A percentile compares a stretch with the other conserved stretches of the same genome.
phyloP scores from a whole-genome alignment of 2,888 invertebrate genomes.

The Tortricodes alternella region DNA sequence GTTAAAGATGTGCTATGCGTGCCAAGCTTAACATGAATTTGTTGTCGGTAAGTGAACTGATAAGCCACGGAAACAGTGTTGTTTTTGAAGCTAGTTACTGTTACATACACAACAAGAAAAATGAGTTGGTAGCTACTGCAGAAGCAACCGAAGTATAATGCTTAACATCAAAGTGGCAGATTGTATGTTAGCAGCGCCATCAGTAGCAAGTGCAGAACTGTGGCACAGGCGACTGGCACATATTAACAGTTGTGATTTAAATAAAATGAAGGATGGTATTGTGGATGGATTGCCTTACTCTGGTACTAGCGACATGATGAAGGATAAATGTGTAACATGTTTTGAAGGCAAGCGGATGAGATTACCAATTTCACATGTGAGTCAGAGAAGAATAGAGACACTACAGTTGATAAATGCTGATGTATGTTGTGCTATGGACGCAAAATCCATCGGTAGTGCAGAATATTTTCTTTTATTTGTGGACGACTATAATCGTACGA shows the following conservation, averaged over 20 bases:
- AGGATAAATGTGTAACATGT: conserved; percentile 30
- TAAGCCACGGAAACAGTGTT: conserved; percentile 24
- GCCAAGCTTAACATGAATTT: conserved; percentile 16
- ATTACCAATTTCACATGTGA: conserved; percentile 38
- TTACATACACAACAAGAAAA: conserved; percentile 9
- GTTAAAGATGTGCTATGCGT: conserved; percentile 1
- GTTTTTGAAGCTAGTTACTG: conserved; percentile 12
- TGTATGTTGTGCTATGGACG: conserved; percentile 26
- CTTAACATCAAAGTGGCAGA: conserved; percentile 22
- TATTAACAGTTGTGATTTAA: conserved; percentile 28
- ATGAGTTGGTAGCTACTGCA: conserved; percentile 14
- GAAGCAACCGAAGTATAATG: conserved; percentile 11
- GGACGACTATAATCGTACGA: conserved; percentile 39
- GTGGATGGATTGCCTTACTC: conserved; percentile 30
- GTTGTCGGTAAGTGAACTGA: conserved; percentile 24
- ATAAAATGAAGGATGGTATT: conserved; percentile 31
- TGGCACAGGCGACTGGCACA: conserved; percentile 37
- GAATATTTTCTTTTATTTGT: conserved; percentile 45
- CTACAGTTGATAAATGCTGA: conserved; percentile 30
- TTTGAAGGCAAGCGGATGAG: conserved; percentile 41
- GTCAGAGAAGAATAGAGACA: conserved; percentile 34
- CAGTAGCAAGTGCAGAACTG: conserved; percentile 17
- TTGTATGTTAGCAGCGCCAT: conserved; percentile 27
- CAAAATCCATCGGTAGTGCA: conserved; percentile 14
- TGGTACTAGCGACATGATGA: conserved; percentile 29